Conservation (phyloP, 1,140 invertebrate genomes). For the Amphibalanus amphitrite region DNA sequence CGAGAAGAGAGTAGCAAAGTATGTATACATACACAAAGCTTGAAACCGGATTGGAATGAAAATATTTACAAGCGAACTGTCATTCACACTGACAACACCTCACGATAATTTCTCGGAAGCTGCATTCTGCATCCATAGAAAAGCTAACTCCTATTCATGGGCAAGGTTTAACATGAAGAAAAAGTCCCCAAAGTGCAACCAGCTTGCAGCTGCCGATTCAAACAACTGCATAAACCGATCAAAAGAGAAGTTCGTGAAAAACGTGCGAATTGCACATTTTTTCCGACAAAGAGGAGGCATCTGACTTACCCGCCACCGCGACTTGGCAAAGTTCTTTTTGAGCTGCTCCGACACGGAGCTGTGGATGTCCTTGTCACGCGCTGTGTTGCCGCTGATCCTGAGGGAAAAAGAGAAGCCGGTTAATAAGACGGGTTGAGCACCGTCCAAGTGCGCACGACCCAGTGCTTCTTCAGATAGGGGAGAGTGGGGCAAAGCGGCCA, state of each 20-base stretch:
- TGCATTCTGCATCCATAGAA: neutral
- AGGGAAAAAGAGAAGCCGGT: conserved; percentile 8
- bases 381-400: conserved; percentile 93
- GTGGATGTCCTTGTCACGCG: conserved; percentile 93
- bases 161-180: neutral
- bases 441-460: no score
- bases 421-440: no score
- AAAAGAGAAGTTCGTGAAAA: neutral
- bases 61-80: neutral
- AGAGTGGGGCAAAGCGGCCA: no score
- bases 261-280: neutral
- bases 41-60: neutral
- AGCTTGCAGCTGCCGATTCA: neutral
- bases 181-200: neutral
- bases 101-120: neutral
- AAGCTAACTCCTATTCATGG: neutral
- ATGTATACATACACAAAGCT: neutral
- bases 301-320: conserved; percentile 75
- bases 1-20: no score
- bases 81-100: neutral
- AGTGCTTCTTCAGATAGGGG: no score
- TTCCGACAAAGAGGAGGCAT: neutral
- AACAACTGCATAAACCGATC: neutral
- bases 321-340: conserved; percentile 97
- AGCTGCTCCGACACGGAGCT: conserved; percentile 94